Conservation (phyloP, 2,113 vertebrate genomes). For the Platanista minor region DNA sequence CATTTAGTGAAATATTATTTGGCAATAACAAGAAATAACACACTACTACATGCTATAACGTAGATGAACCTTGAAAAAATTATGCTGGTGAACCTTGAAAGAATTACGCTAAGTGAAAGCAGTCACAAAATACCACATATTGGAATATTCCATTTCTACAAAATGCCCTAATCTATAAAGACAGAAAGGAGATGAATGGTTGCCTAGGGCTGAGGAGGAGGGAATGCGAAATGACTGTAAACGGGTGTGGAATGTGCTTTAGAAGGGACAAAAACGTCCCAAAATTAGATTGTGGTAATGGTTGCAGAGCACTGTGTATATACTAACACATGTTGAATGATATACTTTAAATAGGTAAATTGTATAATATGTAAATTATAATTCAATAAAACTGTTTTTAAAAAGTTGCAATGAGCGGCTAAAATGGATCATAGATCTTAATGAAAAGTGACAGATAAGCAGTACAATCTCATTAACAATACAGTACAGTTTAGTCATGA, state of each 20-base stretch:
- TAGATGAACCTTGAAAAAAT: not conserved
- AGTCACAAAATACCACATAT: not conserved
- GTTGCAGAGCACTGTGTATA: not conserved
- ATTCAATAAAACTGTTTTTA: not conserved
- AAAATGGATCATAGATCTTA: not conserved
- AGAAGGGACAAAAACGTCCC: not conserved
- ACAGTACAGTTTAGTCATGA: not conserved
- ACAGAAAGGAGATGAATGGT: not conserved
- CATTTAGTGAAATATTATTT: not conserved
- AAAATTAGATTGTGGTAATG: not conserved
- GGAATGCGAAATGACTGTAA: not conserved
- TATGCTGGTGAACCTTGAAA: not conserved
- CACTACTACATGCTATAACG: not conserved
- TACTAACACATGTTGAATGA: not conserved
- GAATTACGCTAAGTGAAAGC: not conserved
- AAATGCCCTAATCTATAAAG: not conserved
- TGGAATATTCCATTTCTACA: not conserved
- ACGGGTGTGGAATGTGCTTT: not conserved
- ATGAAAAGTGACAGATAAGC: not conserved
- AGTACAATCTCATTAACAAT: not conserved
- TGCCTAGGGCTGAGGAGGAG: too few relatives aligned
- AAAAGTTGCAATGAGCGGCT: not conserved
- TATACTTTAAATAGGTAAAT: not conserved
- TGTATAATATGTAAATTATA: not conserved
- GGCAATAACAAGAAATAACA: not conserved